Percentiles rank a stretch among this genome's conserved stretches.
These are phyloP conservation scores for Sapajus apella DNA, from an alignment of 2,113 vertebrate genomes.

Conservation along the genomic window DNA sequence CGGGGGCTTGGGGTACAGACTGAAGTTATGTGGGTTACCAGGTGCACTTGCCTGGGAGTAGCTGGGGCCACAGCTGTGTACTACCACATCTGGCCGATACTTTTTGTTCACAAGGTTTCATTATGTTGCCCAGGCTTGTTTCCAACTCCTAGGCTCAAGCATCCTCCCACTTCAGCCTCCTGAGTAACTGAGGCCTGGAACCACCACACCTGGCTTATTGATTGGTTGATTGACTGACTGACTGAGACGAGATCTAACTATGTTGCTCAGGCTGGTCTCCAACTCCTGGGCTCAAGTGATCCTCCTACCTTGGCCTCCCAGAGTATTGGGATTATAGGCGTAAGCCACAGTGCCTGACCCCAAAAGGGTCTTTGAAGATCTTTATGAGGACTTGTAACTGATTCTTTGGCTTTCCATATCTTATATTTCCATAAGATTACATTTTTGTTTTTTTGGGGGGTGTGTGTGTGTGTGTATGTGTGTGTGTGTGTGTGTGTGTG, in stretches of 20 bases:
- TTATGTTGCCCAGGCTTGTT: background rate
- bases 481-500: too few species aligned
- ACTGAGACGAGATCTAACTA: background rate
- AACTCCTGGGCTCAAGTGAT: background rate
- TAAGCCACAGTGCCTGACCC: too few species aligned
- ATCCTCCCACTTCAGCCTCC: background rate
- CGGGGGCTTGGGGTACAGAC: background rate
- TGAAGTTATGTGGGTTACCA: too few species aligned
- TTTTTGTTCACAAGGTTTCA: background rate
- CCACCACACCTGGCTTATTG: background rate
- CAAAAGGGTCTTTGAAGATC: background rate
- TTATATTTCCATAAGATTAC: background rate
- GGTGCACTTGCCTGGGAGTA: too few species aligned
- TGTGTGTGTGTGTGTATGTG: too few species aligned
- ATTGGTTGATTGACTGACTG: background rate
- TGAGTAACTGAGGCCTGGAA: background rate
- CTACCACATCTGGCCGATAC: too few species aligned
- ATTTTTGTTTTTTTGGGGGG: too few species aligned
- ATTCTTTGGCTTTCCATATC: background rate
- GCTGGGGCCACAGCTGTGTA: too few species aligned
- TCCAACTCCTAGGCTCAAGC: background rate
- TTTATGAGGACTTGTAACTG: background rate
- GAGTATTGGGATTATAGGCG: background rate
- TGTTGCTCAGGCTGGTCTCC: background rate
- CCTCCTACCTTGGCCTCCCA: background rate